Evolutionary conservation across 2,888 invertebrate species (phyloP), one percentile per base, ranked within the genome.

Genomic region (Phalangium opilio): DNA sequence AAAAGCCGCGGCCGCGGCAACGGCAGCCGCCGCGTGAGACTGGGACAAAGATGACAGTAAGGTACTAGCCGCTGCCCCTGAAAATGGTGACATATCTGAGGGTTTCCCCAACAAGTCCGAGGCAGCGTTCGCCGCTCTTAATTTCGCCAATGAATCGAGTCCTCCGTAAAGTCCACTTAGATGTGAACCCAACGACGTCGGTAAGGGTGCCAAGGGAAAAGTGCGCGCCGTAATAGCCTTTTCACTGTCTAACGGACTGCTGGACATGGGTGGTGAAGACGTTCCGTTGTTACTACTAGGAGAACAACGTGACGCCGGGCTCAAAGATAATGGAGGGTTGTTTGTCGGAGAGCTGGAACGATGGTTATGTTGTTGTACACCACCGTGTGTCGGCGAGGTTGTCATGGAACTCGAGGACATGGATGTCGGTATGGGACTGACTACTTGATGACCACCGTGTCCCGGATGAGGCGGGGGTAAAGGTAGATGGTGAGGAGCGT

Each of bases 191-290:
- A 38, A 38, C 2, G 38, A 38, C 10, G 15, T 38, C 2, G 50
- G 51, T 7, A 50, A n/a, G 7, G 50, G 52, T 1, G 50, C 41
- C 10, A 52, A 27, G 3, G 55, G 54, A 14, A 56, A 54, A 20
- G 56, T 53, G 38, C 56, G 43, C 3, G 56, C 56, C 2, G 56
- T 53, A 10, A 50, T 50, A 1, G 56, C 56, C 36, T 56, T 56
- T 34, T 56, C 56, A 15, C 54, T 54, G 17, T 56, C 56, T 17
- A 53, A 41, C 10, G 52, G 33, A 15, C 36, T 42, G 12, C 42
- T 50, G 27, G 42, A 15, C 10, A 44, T 42, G 15, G 44, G 53
- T 10, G 45, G 49, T 27, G 27, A 27, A 4, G 10, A 12, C 7
- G 18, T 14, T 8, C 14, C 19, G 41, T 18, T n/a, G 15, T 15